Evolutionary conservation across 2,797 vertebrate genomes (phyloP), one percentile per base, ranked within the genome.

Genomic region (Lepus oiostolus): DNA sequence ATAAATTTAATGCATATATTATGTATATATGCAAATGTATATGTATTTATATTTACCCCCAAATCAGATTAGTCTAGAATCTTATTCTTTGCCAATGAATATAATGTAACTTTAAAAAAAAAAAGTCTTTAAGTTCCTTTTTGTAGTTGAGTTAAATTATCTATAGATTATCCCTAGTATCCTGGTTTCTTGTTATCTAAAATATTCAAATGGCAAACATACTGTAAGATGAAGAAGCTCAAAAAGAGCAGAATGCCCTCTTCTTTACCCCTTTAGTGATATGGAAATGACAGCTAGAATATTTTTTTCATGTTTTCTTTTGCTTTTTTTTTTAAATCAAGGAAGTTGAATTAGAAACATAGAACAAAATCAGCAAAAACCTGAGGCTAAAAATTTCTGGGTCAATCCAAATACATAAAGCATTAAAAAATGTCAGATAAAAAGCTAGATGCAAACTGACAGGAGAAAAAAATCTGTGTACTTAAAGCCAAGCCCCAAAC

Each of bases 371-470:
- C 91, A 93, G 60, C 76, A 93, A 96, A 95, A 96, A 85, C 74
- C 38, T 38, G 32, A 72, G 95, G 84, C 89, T 95, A 74, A 93
- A 93, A 91, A 90, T 96, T 97, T 97, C 81, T 90, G 74, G 95
- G 96, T 96, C 94, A 96, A 93, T 85, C 79, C 77, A 95, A 95
- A 91, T 85, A 92, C 58, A 88, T 93, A 95, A 92, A 81, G 74
- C 77, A 93, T 96, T 97, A 82, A 87, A 97, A 96, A 86, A 92
- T 95, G 89, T 96, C 95, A 96, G 84, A 62, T 91, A 88, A 8
- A 19, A 88, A 92, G 90, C 88, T 94, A 95, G 94, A 97, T 97
- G 17, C 54, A 97, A 97, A 80, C 92, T 97, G 97, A 96, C 96
- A 94, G 86, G 88, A 85, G 85, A 47, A 19, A 76, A 90, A 94